Evolutionary conservation across 1,140 invertebrate species (phyloP).

Genomic region (Aphaenogaster floridana): DNA sequence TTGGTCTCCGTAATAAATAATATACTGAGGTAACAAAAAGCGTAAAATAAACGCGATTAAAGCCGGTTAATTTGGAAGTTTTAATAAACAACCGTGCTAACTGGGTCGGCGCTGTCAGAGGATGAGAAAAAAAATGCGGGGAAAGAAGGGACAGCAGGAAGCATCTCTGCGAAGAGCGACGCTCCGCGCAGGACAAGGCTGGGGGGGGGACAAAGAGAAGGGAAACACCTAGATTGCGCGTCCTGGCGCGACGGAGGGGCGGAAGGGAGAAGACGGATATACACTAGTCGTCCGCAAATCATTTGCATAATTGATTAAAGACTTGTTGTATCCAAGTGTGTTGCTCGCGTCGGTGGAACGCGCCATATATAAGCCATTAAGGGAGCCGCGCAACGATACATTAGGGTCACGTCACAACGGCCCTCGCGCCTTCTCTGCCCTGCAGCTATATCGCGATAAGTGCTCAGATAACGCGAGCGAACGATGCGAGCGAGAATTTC

Average conservation of each 20-base stretch:
- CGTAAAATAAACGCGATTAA: slow-evolving; percentile 65
- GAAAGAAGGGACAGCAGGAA: slow-evolving; percentile 39
- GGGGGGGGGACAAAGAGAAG: slow-evolving; percentile 68
- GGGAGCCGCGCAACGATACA: slow-evolving; percentile 39
- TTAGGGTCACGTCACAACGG: slow-evolving; percentile 59
- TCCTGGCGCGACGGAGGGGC: slow-evolving; percentile 56
- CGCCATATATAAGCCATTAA: slow-evolving; percentile 70
- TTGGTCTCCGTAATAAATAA: slow-evolving; percentile 69
- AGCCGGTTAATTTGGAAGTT: slow-evolving; percentile 81
- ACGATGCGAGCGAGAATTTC: slow-evolving; percentile 45
- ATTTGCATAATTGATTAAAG: slow-evolving; percentile 87
- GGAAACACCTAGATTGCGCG: slow-evolving; percentile 66
- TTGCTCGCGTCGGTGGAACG: slow-evolving; percentile 27
- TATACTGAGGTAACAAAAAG: slow-evolving; percentile 65
- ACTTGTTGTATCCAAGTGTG: slow-evolving; percentile 70
- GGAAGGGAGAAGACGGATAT: slow-evolving; percentile 55
- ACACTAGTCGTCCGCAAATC: slow-evolving; percentile 79
- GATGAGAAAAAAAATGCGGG: slow-evolving; percentile 9
- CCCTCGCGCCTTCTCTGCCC: slow-evolving; percentile 6
- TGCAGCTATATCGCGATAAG: slow-evolving; percentile 37
- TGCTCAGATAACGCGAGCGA: slow-evolving; percentile 14
- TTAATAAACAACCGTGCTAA: slow-evolving; percentile 79
- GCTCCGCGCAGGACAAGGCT: slow-evolving; percentile 9
- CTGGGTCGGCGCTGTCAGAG: neutral
- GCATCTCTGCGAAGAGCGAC: slow-evolving; percentile 49